phyloP scores from a whole-genome alignment of 2,888 invertebrate genomes.

The Dolichomitus sp. region DNA sequence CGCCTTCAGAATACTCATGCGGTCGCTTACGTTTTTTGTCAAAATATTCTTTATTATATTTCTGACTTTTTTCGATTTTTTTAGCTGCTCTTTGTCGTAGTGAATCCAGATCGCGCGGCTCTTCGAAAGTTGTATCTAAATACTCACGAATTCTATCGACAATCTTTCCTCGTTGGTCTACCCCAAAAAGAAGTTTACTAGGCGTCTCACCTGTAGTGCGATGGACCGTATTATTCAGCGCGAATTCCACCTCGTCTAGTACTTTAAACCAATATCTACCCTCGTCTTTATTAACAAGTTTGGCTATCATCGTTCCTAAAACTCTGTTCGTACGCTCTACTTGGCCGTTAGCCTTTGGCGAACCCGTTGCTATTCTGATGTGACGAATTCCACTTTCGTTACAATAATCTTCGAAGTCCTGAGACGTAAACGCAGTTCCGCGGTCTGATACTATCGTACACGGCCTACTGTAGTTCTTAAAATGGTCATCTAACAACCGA shows the following conservation, averaged over 20 bases:
- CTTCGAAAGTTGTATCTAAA: neutral
- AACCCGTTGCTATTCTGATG: conserved; percentile 59
- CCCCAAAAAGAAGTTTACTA: conserved; percentile 71
- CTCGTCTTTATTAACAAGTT: conserved; percentile 32
- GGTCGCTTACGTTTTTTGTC: conserved; percentile 20
- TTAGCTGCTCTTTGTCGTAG: conserved; percentile 10
- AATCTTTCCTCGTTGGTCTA: conserved; percentile 69
- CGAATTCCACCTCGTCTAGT: conserved; percentile 55
- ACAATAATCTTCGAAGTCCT: conserved; percentile 64
- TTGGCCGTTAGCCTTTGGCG: conserved; percentile 70
- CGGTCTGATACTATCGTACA: conserved; percentile 65
- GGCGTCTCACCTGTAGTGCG: conserved; percentile 74
- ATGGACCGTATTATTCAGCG: conserved; percentile 64
- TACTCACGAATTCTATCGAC: conserved; percentile 53
- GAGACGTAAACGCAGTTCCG: conserved; percentile 63
- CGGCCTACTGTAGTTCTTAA: conserved; percentile 68
- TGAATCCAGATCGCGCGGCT: neutral
- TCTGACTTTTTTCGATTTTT: conserved; percentile 9
- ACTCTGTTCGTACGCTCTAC: conserved; percentile 64
- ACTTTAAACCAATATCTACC: conserved; percentile 59
- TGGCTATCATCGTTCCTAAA: conserved; percentile 51
- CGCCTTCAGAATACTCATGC: neutral
- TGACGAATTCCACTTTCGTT: conserved; percentile 49
- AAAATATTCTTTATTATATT: neutral
- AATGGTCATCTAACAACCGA: conserved; percentile 62